Evolutionary conservation across 1,140 invertebrate genomes (phyloP).

Genomic region (Probaryconus sp.): DNA sequence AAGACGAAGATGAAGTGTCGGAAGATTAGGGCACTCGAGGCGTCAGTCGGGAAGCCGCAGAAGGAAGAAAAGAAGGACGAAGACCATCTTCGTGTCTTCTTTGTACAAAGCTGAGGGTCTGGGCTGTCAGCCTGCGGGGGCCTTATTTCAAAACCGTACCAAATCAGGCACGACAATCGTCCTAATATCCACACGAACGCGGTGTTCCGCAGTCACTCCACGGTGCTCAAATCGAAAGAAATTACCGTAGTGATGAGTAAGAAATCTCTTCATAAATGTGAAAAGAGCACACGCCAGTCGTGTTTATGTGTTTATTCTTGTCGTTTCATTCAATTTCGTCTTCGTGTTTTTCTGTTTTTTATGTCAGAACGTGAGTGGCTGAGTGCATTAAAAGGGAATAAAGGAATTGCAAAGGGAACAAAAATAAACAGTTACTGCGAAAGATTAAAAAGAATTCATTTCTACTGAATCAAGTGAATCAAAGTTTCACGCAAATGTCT

Average conservation of each 20-base stretch:
- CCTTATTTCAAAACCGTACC: conserved; percentile 72
- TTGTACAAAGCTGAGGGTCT: conserved; percentile 58
- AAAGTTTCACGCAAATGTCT: too few relatives aligned
- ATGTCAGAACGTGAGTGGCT: too few relatives aligned
- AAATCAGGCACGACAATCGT: conserved; percentile 74
- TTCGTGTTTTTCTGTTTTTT: neutral
- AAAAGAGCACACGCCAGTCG: conserved; percentile 29
- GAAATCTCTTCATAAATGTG: conserved; percentile 57
- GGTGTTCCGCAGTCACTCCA: conserved; percentile 41
- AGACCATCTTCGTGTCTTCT: conserved; percentile 62
- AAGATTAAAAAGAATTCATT: too few relatives aligned
- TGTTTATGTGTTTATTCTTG: conserved; percentile 24
- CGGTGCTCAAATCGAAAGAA: conserved; percentile 11
- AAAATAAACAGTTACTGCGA: too few relatives aligned
- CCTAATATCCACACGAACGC: conserved; percentile 73
- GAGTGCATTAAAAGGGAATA: conserved; percentile 1
- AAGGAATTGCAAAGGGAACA: conserved; percentile 3
- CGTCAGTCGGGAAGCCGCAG: conserved; percentile 43
- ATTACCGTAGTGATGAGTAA: conserved; percentile 42
- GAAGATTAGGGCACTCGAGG: conserved; percentile 68
- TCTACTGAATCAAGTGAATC: too few relatives aligned
- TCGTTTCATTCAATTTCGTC: conserved; percentile 45
- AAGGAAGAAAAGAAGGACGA: conserved; percentile 47
- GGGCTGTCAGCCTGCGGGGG: conserved; percentile 66
- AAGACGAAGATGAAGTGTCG: conserved; percentile 48